Base-by-base conservation (phyloP, 2,888 invertebrate genomes). In the Timema podura region DNA sequence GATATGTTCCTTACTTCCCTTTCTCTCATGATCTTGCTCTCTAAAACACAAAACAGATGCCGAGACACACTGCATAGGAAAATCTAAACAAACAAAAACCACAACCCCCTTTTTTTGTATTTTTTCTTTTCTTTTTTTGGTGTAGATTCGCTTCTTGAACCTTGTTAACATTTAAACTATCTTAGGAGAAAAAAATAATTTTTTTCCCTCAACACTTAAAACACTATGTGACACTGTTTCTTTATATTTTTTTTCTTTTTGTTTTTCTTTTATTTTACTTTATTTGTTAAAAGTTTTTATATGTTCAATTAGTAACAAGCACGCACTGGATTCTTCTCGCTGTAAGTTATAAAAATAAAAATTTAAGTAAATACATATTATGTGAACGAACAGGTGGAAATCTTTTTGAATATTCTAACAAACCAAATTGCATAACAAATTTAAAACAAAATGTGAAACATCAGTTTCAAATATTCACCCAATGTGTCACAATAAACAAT, bases 61-160 rank as follows among this genome's bases (percentile, higher is more conserved):
- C 51, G 44, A 51, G 46, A 67, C 44, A 15, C 54, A 15, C 57
- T 67, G 51, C 44, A 65, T 45, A 48, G 44, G 67, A 9, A 44
- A 67, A 30, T 30, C 49, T 45, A 67, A 67, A 85, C 86, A 83
- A 75, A 54, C 57, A 70, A 65, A 61, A 45, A 5, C 57, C 64
- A 68, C 48, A 61, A 68, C n/a, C 67, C 10, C 6, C 45, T 15
- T 70, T 16, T 68, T 47, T 48, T 30, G n/a, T n/a, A n/a, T 49
- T 54, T 51, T 69, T 11, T 64, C 48, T 69, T 64, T 49, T 69
- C 67, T 61, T 61, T 61, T 30, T 61, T 61, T 61, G 61, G 30
- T n/a, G n/a, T n/a, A n/a, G n/a, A n/a, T 45, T 61, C 45, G 61
- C 61, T 61, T 61, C 44, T 45, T 61, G 61, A 61, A 61, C 10